Evolutionary conservation across 2,888 invertebrate species (phyloP).

Genomic region (Drosophila parthenogenetica): DNA sequence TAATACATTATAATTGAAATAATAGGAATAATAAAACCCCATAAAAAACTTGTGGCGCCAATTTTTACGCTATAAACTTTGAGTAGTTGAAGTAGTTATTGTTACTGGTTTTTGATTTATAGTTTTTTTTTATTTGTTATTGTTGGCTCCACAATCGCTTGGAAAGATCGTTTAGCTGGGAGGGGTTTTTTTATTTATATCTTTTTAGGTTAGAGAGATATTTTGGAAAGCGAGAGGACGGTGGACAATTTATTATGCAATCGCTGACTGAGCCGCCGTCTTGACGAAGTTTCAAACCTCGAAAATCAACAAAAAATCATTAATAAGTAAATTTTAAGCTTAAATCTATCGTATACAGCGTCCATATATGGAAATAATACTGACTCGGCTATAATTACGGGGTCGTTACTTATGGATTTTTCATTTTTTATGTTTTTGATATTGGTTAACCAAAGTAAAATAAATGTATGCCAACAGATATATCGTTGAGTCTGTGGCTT

Average conservation of each 20-base stretch:
- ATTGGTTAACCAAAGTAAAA: conserved; percentile 21
- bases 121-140: conserved; percentile 14
- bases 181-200: background rate
- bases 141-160: conserved; percentile 36
- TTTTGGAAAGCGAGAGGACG: background rate
- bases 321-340: conserved; percentile 28
- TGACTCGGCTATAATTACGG: conserved; percentile 59
- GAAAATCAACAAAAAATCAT: conserved; percentile 9
- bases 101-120: background rate
- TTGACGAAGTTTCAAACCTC: conserved; percentile 39
- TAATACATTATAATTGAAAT: conserved; percentile 41
- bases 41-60: conserved; percentile 51
- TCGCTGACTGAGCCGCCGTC: conserved; percentile 13
- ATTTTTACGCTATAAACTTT: conserved; percentile 45
- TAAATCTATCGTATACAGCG: conserved; percentile 34
- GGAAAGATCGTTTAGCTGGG: conserved; percentile 38
- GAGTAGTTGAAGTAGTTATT: conserved; percentile 16
- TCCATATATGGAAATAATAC: conserved; percentile 65
- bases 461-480: conserved; percentile 25
- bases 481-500: conserved; percentile 40
- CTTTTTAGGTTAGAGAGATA: background rate
- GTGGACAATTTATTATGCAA: conserved; percentile 29
- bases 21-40: conserved; percentile 33
- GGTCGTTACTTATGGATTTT: conserved; percentile 67
- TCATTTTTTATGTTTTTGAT: conserved; percentile 19